These are phyloP conservation scores for Hermaeophaga mercurialis DNA, from an alignment of 2,888 invertebrate genomes.

Conservation along the genomic window DNA sequence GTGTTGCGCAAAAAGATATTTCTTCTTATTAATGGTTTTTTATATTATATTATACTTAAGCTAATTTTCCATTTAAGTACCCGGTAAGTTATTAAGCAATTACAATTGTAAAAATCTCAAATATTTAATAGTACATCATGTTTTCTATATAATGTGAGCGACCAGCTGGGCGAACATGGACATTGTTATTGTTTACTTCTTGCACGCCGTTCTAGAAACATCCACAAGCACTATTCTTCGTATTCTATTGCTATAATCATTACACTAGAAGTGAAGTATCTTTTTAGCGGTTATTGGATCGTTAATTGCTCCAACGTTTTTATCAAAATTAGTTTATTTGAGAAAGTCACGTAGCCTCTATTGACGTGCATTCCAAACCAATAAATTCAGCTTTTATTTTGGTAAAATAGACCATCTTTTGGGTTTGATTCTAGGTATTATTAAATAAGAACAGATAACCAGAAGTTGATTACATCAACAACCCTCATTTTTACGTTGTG, in stretches of 20 bases:
- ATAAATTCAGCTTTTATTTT: conserved; percentile 17
- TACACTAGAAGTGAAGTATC: background rate
- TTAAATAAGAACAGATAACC: conserved; percentile 1
- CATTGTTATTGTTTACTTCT: conserved; percentile 47
- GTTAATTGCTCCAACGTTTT: background rate
- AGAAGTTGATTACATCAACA: conserved; percentile 7
- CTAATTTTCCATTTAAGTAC: conserved; percentile 13
- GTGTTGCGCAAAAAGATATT: conserved; percentile 52
- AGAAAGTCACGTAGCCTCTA: conserved; percentile 31
- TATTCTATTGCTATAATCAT: background rate
- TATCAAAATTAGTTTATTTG: conserved; percentile 10
- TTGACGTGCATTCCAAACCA: conserved; percentile 35
- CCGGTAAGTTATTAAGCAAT: conserved; percentile 23
- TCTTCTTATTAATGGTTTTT: conserved; percentile 28
- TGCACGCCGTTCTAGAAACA: conserved; percentile 33
- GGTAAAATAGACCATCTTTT: conserved; percentile 10
- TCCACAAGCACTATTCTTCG: conserved; percentile 16
- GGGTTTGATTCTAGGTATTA: conserved; percentile 18
- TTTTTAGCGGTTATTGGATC: background rate
- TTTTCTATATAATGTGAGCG: conserved; percentile 8
- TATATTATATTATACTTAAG: conserved; percentile 20
- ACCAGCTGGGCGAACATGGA: conserved; percentile 42
- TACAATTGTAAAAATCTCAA: background rate
- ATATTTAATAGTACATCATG: background rate
- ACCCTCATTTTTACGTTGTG: conserved; percentile 8